phyloP scores from a whole-genome alignment of 2,888 invertebrate genomes.

The Alitta virens region DNA sequence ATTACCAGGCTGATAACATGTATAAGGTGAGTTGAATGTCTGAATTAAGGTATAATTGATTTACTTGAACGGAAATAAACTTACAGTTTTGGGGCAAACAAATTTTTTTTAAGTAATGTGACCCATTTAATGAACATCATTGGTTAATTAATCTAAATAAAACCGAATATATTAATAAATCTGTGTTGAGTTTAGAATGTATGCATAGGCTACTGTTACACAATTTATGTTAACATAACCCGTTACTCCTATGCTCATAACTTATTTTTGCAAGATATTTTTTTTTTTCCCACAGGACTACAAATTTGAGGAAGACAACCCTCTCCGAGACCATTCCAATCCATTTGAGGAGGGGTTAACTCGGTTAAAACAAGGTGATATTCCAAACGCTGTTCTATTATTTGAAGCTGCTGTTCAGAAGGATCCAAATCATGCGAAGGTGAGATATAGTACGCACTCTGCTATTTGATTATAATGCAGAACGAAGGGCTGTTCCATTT shows the following conservation, averaged over 20 bases:
- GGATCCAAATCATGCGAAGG: constrained; percentile 73
- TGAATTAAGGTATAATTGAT: neutral
- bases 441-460: constrained; percentile 25
- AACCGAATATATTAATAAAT: too few relatives aligned
- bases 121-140: too few relatives aligned
- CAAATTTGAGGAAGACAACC: constrained; percentile 79
- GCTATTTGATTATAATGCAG: too few relatives aligned
- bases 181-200: too few relatives aligned
- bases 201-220: too few relatives aligned
- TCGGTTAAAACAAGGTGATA: constrained; percentile 79
- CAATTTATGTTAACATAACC: too few relatives aligned
- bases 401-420: constrained; percentile 94
- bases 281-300: constrained; percentile 65
- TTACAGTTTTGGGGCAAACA: constrained; percentile 49
- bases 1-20: constrained; percentile 33
- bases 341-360: constrained; percentile 84
- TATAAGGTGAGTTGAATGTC: constrained; percentile 38
- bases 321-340: constrained; percentile 67
- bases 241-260: too few relatives aligned
- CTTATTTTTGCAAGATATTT: too few relatives aligned
- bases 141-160: too few relatives aligned
- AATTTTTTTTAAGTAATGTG: too few relatives aligned
- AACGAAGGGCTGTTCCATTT: too few relatives aligned
- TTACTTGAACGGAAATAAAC: constrained; percentile 70
- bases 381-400: constrained; percentile 91